phyloP scores from a whole-genome alignment of 2,888 invertebrate species.

The Hydrotaea diabolus region DNA sequence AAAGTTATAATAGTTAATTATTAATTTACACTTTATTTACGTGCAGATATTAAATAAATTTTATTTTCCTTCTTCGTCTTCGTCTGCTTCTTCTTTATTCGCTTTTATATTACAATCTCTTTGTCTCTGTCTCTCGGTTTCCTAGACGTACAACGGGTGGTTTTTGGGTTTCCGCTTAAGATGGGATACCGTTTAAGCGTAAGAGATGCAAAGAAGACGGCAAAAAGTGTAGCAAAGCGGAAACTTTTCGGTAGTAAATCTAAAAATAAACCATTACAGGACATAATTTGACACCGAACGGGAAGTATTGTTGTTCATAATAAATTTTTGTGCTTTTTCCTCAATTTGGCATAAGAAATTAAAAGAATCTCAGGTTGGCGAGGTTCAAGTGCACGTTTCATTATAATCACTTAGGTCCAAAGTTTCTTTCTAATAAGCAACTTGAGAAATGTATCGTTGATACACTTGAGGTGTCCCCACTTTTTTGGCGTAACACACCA shows the following conservation, averaged over 20 bases:
- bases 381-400: constrained; percentile 29
- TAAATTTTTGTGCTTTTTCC: constrained; percentile 29
- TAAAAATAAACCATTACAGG: constrained; percentile 30
- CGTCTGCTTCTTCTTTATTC: constrained; percentile 19
- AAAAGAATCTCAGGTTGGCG: constrained; percentile 2
- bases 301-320: constrained; percentile 41
- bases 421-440: not conserved
- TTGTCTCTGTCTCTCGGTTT: too few species aligned
- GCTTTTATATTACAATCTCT: not conserved
- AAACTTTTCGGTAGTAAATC: constrained; percentile 41
- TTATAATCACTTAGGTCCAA: constrained; percentile 23
- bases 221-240: not conserved
- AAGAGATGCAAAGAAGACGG: not conserved
- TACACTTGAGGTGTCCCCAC: not conserved
- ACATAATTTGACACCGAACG: constrained; percentile 62
- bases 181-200: too few species aligned
- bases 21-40: constrained; percentile 61
- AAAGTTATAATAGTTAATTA: constrained; percentile 57
- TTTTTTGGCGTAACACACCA: not conserved
- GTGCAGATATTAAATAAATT: constrained; percentile 53
- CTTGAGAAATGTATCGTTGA: not conserved
- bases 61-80: constrained; percentile 35
- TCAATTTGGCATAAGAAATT: constrained; percentile 18
- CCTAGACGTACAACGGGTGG: not conserved
- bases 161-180: not conserved